A percentile compares a stretch with the other conserved stretches of the same genome.
Conservation (phyloP, 2,113 vertebrate genomes). For the Poeciliopsis occidentalis region DNA sequence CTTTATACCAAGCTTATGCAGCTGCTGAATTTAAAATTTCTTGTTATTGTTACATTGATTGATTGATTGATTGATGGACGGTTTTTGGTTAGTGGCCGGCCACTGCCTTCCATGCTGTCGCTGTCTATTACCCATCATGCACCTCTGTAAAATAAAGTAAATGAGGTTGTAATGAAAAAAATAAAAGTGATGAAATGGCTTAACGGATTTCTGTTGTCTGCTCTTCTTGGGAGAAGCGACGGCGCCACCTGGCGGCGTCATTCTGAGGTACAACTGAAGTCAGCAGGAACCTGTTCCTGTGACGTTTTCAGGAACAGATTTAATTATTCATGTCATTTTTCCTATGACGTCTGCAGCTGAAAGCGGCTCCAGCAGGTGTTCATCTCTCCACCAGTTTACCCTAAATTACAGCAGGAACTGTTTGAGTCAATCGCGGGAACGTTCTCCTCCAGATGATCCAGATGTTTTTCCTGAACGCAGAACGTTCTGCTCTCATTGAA, state of each 20-base stretch:
- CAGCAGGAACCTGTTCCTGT: no score
- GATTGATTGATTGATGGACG: conserved; percentile 27
- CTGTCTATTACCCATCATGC: conserved; percentile 76
- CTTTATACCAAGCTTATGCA: background rate
- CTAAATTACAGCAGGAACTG: no score
- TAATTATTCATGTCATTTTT: no score
- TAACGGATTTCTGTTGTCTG: background rate
- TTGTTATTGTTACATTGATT: background rate
- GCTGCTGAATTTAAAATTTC: background rate
- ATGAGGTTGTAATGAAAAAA: conserved; percentile 55
- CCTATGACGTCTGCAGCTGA: no score
- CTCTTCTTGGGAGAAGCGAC: background rate
- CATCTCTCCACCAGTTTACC: no score
- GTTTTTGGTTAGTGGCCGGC: conserved; percentile 82
- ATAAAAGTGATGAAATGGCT: conserved; percentile 37
- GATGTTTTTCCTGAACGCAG: no score
- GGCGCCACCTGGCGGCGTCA: background rate
- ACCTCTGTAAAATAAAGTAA: conserved; percentile 69
- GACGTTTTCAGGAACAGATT: no score
- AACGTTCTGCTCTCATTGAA: no score
- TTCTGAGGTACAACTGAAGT: no score
- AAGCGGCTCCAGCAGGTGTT: no score
- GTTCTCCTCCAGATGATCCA: no score
- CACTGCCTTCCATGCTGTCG: conserved; percentile 79
- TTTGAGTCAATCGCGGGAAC: no score